phyloP scores from a whole-genome alignment of 1,140 invertebrate genomes.

The Physella acuta region DNA sequence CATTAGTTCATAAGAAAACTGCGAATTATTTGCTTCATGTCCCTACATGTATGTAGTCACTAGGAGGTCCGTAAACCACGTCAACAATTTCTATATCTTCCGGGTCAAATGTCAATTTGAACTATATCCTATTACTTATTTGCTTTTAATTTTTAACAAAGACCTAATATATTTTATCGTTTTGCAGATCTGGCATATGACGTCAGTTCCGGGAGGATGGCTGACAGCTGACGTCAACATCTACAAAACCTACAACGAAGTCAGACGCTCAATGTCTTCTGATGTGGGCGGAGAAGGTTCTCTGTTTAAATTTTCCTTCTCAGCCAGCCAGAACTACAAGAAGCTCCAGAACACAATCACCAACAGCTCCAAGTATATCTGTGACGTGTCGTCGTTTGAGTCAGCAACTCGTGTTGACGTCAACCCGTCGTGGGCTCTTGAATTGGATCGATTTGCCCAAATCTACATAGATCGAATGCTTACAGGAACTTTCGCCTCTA shows the following conservation, averaged over 20 bases:
- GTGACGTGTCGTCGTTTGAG: conserved; percentile 14
- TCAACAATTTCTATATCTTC: too few species aligned
- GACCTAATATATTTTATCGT: too few species aligned
- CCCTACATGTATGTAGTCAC: too few species aligned
- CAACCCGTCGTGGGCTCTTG: conserved; percentile 2
- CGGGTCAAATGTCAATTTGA: too few species aligned
- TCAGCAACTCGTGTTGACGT: conserved; percentile 12
- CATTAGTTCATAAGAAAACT: too few species aligned
- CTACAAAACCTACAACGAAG: conserved; percentile 22
- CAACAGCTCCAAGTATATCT: conserved; percentile 15
- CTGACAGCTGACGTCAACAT: conserved; percentile 14
- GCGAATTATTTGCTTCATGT: too few species aligned
- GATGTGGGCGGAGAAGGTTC: background rate
- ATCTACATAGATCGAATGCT: background rate
- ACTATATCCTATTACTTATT: too few species aligned
- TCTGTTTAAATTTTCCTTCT: conserved; percentile 26
- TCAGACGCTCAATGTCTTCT: background rate
- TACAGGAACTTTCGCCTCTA: background rate
- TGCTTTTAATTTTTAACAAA: too few species aligned
- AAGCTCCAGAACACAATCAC: conserved; percentile 23
- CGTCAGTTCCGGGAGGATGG: conserved; percentile 21
- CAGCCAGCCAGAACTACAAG: conserved; percentile 24
- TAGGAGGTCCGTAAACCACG: too few species aligned
- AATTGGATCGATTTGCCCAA: background rate
- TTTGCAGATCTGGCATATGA: conserved; percentile 14